phyloP scores from a whole-genome alignment of 1,140 invertebrate species.

The Musca vetustissima region DNA sequence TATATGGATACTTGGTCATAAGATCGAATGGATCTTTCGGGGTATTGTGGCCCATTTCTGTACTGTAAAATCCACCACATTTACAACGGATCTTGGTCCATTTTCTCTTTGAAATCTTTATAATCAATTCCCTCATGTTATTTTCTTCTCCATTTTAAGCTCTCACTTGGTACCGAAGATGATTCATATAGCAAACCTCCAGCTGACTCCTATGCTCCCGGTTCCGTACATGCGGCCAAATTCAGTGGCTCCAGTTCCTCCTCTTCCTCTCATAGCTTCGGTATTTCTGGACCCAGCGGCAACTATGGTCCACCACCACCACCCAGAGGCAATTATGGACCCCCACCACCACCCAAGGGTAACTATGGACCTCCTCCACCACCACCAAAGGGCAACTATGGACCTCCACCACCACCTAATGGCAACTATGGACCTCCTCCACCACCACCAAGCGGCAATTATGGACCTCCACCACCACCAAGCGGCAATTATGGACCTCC shows the following conservation, averaged over 20 bases:
- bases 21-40: neutral
- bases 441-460: constrained; percentile 35
- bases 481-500: constrained; percentile 47
- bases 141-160: constrained; percentile 22
- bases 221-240: constrained; percentile 38
- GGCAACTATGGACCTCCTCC: constrained; percentile 32
- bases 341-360: constrained; percentile 27
- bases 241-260: constrained; percentile 31
- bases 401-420: constrained; percentile 25
- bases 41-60: no score
- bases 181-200: constrained; percentile 46
- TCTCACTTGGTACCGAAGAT: constrained; percentile 36
- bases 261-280: neutral
- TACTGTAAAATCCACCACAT: no score
- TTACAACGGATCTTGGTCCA: no score
- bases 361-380: constrained; percentile 57
- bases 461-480: constrained; percentile 58
- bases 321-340: constrained; percentile 31
- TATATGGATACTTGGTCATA: neutral
- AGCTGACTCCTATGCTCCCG: constrained; percentile 42
- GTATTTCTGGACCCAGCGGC: constrained; percentile 24
- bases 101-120: neutral
- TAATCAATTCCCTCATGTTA: neutral
- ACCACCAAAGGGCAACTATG: constrained; percentile 38
- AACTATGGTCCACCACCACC: constrained; percentile 28